phyloP scores from a whole-genome alignment of 2,797 vertebrate species.

The Aeoliscus strigatus region DNA sequence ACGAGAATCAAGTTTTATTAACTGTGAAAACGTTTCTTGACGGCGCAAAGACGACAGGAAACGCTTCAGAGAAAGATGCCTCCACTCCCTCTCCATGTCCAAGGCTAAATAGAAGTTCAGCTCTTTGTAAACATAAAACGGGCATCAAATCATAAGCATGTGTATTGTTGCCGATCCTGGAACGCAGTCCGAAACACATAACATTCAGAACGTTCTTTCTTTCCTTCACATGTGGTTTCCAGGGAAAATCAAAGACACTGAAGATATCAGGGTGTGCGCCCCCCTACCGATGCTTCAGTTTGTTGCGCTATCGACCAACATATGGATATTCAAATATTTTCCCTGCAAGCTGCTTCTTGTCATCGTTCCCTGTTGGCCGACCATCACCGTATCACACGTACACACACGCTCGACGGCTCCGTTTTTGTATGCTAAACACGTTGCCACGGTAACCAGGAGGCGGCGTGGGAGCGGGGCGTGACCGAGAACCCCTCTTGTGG shows the following conservation, averaged over 20 bases:
- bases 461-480: conserved; percentile 36
- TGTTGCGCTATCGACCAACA: conserved; percentile 13
- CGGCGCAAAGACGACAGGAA: conserved; percentile 28
- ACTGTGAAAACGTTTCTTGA: conserved; percentile 19
- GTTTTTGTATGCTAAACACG: conserved; percentile 32
- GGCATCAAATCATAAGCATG: conserved; percentile 63
- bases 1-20: conserved; percentile 32
- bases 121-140: too few relatives aligned
- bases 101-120: too few relatives aligned
- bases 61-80: conserved; percentile 48
- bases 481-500: conserved; percentile 66
- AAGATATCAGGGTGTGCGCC: conserved; percentile 2
- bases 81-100: too few relatives aligned
- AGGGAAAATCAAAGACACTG: conserved; percentile 24
- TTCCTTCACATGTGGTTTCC: conserved; percentile 48
- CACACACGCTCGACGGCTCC: neutral
- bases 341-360: conserved; percentile 44
- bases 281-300: conserved; percentile 23
- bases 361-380: conserved; percentile 39
- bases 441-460: conserved; percentile 66
- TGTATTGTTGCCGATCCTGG: conserved; percentile 61
- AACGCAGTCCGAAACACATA: conserved; percentile 70
- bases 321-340: conserved; percentile 44
- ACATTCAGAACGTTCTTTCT: conserved; percentile 63
- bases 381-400: conserved; percentile 36